A percentile compares a stretch with the other conserved stretches of the same genome.
These are phyloP conservation scores for Incurvaria masculella DNA, from an alignment of 2,888 invertebrate species.

Conservation along the genomic window DNA sequence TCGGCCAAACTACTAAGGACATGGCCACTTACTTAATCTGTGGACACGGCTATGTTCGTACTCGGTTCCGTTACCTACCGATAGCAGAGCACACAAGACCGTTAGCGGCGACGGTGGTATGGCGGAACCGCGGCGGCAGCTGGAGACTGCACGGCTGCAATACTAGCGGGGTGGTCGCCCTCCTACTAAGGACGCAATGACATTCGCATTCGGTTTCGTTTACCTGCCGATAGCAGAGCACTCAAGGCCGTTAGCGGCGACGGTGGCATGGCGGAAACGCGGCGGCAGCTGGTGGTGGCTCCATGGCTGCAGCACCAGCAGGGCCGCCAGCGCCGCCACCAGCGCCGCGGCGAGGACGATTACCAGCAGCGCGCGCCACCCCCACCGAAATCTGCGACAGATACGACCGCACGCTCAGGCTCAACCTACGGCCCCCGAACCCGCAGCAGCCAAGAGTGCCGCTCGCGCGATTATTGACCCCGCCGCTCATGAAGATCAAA, in stretches of 20 bases:
- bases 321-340: constrained; percentile 39
- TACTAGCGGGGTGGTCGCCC: no score
- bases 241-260: constrained; percentile 70
- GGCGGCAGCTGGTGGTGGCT: constrained; percentile 29
- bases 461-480: no score
- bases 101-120: no score
- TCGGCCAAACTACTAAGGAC: no score
- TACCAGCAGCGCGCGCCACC: constrained; percentile 24
- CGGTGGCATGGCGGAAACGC: constrained; percentile 53
- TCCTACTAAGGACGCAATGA: background rate
- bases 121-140: no score
- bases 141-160: no score
- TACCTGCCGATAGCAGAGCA: constrained; percentile 72
- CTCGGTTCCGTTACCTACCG: constrained; percentile 56
- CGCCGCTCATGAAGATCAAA: no score
- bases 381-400: background rate
- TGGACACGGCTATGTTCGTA: background rate
- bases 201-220: constrained; percentile 13
- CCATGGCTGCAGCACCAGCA: constrained; percentile 47
- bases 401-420: no score
- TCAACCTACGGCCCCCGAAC: no score
- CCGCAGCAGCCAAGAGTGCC: no score
- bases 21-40: no score
- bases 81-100: no score
- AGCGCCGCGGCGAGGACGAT: constrained; percentile 36